A percentile compares a stretch with the other conserved stretches of the same genome.
Conservation (phyloP, 2,888 invertebrate genomes). For the Platynereis dumerilii region DNA sequence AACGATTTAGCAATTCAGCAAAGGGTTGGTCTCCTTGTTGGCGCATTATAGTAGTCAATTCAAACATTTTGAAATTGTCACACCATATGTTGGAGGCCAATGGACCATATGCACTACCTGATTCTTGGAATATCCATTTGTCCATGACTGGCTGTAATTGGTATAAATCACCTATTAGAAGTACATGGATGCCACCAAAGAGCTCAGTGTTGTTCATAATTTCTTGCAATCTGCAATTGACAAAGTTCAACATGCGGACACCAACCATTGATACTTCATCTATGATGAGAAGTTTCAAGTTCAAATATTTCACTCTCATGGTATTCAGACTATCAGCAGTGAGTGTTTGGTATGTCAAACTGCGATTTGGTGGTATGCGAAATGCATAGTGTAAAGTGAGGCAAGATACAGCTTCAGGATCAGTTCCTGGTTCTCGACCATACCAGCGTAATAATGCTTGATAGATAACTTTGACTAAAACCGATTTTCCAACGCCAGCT, state of each 20-base stretch:
- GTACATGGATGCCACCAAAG: neutral
- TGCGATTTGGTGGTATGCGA: neutral
- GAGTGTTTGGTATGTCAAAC: neutral
- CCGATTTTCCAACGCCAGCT: too few relatives aligned
- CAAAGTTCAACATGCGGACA: too few relatives aligned
- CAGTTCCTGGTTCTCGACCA: too few relatives aligned
- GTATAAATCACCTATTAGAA: neutral
- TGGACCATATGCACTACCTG: neutral
- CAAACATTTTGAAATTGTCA: neutral
- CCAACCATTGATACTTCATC: too few relatives aligned
- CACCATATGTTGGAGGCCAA: slow-evolving; percentile 1
- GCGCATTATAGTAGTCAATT: neutral
- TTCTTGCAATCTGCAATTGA: too few relatives aligned
- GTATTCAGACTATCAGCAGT: slow-evolving; percentile 2
- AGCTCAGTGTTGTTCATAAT: too few relatives aligned
- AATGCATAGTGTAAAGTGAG: too few relatives aligned
- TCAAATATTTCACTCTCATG: neutral
- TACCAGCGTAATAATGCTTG: too few relatives aligned
- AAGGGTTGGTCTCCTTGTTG: neutral
- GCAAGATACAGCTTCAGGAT: too few relatives aligned
- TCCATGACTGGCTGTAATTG: slow-evolving; percentile 5
- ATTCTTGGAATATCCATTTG: neutral
- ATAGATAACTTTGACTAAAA: too few relatives aligned
- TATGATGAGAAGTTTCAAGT: neutral
- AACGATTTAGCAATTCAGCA: neutral